phyloP scores from a whole-genome alignment of 2,113 vertebrate species.

The Ptilonorhynchus violaceus region DNA sequence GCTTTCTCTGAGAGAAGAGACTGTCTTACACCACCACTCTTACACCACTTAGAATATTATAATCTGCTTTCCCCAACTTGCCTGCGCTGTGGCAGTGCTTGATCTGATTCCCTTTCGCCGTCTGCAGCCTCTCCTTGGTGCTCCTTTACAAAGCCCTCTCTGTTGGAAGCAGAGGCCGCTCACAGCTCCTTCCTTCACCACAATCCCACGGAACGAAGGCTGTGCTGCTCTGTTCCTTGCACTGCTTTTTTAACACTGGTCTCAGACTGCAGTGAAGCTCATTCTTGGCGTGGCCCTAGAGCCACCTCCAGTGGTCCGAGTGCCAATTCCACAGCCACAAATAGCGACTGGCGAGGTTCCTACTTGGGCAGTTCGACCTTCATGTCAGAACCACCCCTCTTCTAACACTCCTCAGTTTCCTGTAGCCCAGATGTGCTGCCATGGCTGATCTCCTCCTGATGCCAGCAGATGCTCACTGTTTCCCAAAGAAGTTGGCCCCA shows the following conservation, averaged over 20 bases:
- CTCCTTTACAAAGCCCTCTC: not conserved
- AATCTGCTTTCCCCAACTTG: not conserved
- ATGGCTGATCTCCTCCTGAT: not conserved
- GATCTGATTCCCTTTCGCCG: not conserved
- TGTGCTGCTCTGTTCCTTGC: not conserved
- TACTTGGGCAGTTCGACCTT: not conserved
- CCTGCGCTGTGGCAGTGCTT: not conserved
- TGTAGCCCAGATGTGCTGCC: not conserved
- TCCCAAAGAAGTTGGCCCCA: not conserved
- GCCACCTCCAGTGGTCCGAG: not conserved
- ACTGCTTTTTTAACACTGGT: not conserved
- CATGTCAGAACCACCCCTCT: not conserved
- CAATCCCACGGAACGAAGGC: not conserved
- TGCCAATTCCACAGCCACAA: not conserved
- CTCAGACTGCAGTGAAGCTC: not conserved
- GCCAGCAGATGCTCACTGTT: not conserved
- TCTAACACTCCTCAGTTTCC: not conserved
- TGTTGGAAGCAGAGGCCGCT: not conserved
- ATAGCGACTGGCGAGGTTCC: fast-evolving
- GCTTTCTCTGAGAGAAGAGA: not conserved
- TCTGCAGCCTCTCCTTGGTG: not conserved
- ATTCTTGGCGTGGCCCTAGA: not conserved
- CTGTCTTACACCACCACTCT: not conserved
- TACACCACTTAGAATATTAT: too few species aligned
- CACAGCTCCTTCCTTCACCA: not conserved